Evolutionary conservation across 2,113 vertebrate species (phyloP), one percentile per base, ranked within the genome.

Genomic region (Tachycineta bicolor): DNA sequence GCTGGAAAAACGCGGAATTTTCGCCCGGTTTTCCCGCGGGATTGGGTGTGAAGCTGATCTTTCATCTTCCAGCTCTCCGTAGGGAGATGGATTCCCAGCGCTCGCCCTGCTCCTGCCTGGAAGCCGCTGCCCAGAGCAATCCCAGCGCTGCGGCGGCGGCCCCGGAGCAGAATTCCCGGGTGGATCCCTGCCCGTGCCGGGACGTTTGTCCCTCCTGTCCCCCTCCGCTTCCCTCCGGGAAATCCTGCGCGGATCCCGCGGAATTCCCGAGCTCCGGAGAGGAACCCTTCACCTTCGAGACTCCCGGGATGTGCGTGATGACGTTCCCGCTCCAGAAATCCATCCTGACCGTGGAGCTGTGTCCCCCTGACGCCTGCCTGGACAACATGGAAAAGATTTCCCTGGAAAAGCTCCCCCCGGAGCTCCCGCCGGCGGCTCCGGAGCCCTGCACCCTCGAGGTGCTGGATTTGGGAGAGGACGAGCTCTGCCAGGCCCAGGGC

Each of bases 361-460:
- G 87, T 6, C 15, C 33, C 13, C 3, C 18, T 0, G 62, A 60
- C 9, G 1, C 15, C 41, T 11, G 14, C 56, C 13, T 13, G 55
- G 56, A 34, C 5, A 9, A 34, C 65, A 4, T 4, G 74, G 89
- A 56, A 16, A 7, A 8, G 22, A 4, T 50, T 11, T 4, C 46
- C 24, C n/a, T 6, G 68, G 88, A 47, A 8, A 9, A 10, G 29
- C 3, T 43, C 7, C 4, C 43, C 22, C 39, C 24, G n/a, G 56
- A 86, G 34, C 4, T 74, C 2, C 22, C 70, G 0, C 0, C 0
- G 5, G 14, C 16, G 5, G 1, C 20, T 1, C 18, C 2, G 17
- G 76, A 91, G 33, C 58, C 33, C 39, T 79, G 88, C 67, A 69
- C n/a, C 33, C 50, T 89, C 0, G 12, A 95, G 69, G 77, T 93